These are phyloP conservation scores for Plumapathes pennacea DNA, from an alignment of 92 coral and sea anemone genomes.

Conservation along the genomic window DNA sequence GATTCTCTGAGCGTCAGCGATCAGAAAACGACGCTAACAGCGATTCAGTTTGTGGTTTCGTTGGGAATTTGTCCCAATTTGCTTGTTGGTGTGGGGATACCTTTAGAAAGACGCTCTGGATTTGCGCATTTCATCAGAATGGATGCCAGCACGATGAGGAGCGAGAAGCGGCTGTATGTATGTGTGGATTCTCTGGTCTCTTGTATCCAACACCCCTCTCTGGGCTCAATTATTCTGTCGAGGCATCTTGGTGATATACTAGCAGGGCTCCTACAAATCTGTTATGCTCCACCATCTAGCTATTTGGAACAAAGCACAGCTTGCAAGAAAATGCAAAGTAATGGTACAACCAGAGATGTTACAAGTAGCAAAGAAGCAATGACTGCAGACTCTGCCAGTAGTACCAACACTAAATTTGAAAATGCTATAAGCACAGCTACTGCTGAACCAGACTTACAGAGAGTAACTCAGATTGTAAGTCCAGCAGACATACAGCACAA, in stretches of 20 bases:
- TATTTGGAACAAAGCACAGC: too few species aligned
- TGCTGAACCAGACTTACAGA: too few species aligned
- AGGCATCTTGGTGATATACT: conserved; percentile 83
- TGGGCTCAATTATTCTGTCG: conserved; percentile 78
- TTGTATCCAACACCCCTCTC: conserved; percentile 60
- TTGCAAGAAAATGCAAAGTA: too few species aligned
- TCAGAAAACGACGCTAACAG: conserved; percentile 64
- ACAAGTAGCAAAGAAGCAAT: too few species aligned
- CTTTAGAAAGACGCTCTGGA: conserved; percentile 81
- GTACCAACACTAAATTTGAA: too few species aligned
- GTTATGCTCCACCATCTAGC: conserved; percentile 46
- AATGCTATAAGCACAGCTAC: too few species aligned
- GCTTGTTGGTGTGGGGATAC: conserved; percentile 77
- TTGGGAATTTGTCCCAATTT: conserved; percentile 89
- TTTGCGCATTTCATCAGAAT: conserved; percentile 48
- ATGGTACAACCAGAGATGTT: too few species aligned
- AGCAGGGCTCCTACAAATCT: conserved; percentile 75
- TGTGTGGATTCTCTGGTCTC: conserved; percentile 56
- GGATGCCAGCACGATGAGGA: conserved; percentile 18
- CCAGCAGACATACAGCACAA: not conserved
- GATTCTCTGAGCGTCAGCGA: conserved; percentile 73
- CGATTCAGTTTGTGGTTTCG: conserved; percentile 75
- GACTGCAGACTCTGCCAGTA: too few species aligned
- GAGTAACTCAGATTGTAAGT: too few species aligned
- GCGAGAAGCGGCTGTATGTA: conserved; percentile 58